Percentiles rank a stretch among this genome's conserved stretches.
Conservation (phyloP, 2,113 vertebrate genomes). For the Balaeniceps rex region DNA sequence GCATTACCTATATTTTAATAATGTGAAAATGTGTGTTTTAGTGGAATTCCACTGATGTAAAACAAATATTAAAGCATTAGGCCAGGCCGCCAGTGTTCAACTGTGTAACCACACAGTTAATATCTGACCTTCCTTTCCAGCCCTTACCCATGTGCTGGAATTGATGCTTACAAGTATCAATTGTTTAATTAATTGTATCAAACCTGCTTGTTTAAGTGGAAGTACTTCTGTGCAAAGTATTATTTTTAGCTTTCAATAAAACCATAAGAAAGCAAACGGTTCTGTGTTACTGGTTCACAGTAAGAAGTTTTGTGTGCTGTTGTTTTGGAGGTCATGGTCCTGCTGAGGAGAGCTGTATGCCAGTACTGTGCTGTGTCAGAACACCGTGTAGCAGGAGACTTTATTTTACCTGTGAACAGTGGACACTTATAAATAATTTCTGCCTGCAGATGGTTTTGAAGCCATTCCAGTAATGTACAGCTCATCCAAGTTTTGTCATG, state of each 20-base stretch:
- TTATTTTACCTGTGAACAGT: slow-evolving; percentile 59
- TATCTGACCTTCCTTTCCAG: not conserved
- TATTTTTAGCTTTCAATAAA: not conserved
- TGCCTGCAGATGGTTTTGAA: slow-evolving; percentile 49
- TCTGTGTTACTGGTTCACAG: not conserved
- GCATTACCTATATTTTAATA: not conserved
- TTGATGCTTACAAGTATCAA: not conserved
- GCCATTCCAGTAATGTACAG: slow-evolving; percentile 38
- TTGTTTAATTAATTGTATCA: too few relatives aligned
- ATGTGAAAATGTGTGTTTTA: not conserved
- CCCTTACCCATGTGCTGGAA: not conserved
- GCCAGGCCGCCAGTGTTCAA: not conserved
- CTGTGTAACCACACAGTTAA: not conserved
- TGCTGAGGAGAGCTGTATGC: not conserved
- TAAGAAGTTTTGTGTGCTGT: not conserved
- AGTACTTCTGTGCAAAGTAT: not conserved
- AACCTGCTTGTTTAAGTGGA: not conserved
- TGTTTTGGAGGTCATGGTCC: not conserved
- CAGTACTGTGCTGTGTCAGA: not conserved
- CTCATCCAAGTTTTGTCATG: slow-evolving; percentile 47
- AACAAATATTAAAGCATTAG: not conserved
- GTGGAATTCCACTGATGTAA: not conserved
- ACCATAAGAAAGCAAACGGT: not conserved
- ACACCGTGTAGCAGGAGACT: slow-evolving; percentile 5
- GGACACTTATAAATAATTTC: slow-evolving; percentile 49